Conservation (phyloP, 2,113 vertebrate genomes). For the Phyllostomus discolor region DNA sequence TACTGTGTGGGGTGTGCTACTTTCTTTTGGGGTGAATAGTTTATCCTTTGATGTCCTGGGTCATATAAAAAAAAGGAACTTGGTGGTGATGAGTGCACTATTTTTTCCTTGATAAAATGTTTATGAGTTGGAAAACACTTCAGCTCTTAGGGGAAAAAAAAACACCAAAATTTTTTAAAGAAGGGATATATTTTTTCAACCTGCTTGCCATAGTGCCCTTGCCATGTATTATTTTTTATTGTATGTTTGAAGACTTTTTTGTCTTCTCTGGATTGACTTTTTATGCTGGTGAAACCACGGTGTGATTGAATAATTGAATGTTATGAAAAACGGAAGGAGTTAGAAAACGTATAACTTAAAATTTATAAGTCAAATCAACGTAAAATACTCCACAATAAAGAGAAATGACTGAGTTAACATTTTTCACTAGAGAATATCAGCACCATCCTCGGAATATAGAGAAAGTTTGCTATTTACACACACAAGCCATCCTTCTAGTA, state of each 20-base stretch:
- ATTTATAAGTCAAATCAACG: not conserved
- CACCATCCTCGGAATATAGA: not conserved
- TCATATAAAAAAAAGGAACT: constrained; percentile 2
- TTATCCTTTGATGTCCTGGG: constrained; percentile 33
- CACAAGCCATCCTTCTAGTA: not conserved
- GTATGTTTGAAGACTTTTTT: not conserved
- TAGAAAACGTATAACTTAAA: not conserved
- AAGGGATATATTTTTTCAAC: not conserved
- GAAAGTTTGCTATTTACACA: not conserved
- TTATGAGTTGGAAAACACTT: constrained; percentile 16
- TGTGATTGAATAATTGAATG: not conserved
- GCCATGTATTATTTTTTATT: not conserved
- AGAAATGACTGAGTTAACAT: not conserved
- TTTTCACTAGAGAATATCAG: not conserved
- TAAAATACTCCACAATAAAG: not conserved
- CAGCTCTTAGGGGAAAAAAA: not conserved
- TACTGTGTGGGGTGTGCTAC: constrained; percentile 44
- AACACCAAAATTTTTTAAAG: not conserved
- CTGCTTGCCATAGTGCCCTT: not conserved
- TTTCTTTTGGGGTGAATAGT: constrained; percentile 54
- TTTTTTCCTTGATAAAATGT: constrained; percentile 8
- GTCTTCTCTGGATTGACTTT: not conserved
- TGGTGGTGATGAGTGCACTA: not conserved
- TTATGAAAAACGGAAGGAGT: not conserved
- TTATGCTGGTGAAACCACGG: not conserved